Conservation (phyloP, 2,797 vertebrate species). For the Gallinago solitaria region DNA sequence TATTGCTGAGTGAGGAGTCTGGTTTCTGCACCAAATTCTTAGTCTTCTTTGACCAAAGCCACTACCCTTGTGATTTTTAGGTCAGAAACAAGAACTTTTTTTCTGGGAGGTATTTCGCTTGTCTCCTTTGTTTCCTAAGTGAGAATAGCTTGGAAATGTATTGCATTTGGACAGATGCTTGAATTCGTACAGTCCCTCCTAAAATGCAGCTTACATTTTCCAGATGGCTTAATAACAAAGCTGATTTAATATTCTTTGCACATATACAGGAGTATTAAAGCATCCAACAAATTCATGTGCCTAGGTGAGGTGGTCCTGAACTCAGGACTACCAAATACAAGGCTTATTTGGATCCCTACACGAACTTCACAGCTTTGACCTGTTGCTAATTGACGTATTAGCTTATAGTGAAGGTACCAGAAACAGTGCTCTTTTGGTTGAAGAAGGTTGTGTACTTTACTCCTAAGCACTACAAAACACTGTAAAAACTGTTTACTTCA, state of each 20-base stretch:
- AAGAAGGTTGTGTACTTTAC: neutral
- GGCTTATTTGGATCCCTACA: neutral
- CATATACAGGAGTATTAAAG: slow-evolving; percentile 4
- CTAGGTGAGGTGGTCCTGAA: neutral
- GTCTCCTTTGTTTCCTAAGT: neutral
- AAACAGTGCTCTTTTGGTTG: neutral
- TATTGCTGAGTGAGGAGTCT: neutral
- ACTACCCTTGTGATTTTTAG: neutral
- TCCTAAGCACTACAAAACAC: neutral
- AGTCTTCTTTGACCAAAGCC: neutral
- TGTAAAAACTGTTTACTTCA: neutral
- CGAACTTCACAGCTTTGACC: neutral
- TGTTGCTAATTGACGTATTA: neutral
- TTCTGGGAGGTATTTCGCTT: neutral
- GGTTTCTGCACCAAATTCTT: neutral
- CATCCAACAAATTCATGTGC: neutral
- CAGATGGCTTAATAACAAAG: slow-evolving; percentile 38
- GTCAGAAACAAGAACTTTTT: neutral
- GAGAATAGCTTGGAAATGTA: neutral
- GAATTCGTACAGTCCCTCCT: neutral
- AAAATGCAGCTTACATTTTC: slow-evolving; percentile 40
- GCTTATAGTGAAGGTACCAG: neutral
- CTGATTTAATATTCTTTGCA: slow-evolving; percentile 18
- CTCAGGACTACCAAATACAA: neutral
- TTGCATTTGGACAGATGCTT: slow-evolving; percentile 20